A percentile compares a stretch with the other conserved stretches of the same genome.
These are phyloP conservation scores for Cecidostiba fungosa DNA, from an alignment of 2,888 invertebrate species.

Conservation along the genomic window DNA sequence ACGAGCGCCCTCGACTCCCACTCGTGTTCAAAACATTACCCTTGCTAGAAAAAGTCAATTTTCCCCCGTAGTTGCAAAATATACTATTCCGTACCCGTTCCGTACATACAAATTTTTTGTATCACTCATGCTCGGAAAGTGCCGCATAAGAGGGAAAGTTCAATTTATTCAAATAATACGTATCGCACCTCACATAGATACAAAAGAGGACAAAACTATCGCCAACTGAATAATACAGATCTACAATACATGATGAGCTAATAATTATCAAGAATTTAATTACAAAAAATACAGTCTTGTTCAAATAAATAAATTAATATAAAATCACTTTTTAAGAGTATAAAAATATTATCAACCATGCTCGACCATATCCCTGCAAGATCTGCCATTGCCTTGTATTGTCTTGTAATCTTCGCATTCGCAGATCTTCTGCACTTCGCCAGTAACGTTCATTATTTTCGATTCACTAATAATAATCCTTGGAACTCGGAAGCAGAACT, in stretches of 20 bases:
- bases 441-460: constrained; percentile 38
- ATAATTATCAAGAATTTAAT: neutral
- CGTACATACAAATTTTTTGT: too few species aligned
- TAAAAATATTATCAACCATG: neutral
- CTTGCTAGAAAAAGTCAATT: too few species aligned
- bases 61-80: too few species aligned
- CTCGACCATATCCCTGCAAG: neutral
- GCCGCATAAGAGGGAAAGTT: too few species aligned
- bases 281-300: neutral
- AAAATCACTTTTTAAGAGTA: neutral
- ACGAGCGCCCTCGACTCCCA: too few species aligned
- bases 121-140: too few species aligned
- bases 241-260: neutral
- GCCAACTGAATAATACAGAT: too few species aligned
- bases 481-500: constrained; percentile 46
- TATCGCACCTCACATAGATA: too few species aligned
- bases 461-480: constrained; percentile 13
- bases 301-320: neutral
- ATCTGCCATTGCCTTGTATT: constrained; percentile 5
- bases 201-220: too few species aligned
- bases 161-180: too few species aligned
- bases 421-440: constrained; percentile 38
- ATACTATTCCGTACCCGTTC: too few species aligned
- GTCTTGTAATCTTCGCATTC: constrained; percentile 51
- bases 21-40: too few species aligned